These are phyloP conservation scores for Phylloscopus whistleri DNA, from an alignment of 2,113 vertebrate genomes.

Conservation along the genomic window DNA sequence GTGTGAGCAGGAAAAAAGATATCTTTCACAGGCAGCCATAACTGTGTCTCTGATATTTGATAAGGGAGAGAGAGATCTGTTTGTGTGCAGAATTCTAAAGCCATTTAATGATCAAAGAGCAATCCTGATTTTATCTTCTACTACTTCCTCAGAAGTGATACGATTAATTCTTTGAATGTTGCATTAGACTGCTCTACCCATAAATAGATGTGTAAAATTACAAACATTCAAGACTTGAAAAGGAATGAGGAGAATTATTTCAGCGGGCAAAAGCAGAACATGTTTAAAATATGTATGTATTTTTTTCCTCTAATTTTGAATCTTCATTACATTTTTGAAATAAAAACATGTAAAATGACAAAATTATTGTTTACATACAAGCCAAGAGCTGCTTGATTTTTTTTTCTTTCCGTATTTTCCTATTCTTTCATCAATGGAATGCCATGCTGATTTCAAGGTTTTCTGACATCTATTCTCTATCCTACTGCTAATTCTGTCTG, in stretches of 20 bases:
- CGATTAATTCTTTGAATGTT: constrained; percentile 52
- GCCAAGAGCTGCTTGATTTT: not conserved
- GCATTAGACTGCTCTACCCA: not conserved
- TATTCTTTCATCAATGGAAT: not conserved
- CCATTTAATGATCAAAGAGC: constrained; percentile 51
- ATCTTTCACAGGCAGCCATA: not conserved
- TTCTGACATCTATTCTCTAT: not conserved
- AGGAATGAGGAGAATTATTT: not conserved
- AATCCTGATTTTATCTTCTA: constrained; percentile 52
- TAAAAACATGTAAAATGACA: not conserved
- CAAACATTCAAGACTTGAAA: not conserved
- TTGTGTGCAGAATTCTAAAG: constrained; percentile 37
- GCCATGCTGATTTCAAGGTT: not conserved
- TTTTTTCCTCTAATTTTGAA: not conserved
- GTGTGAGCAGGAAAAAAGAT: not conserved
- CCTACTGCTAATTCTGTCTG: not conserved
- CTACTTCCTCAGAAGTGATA: constrained; percentile 45
- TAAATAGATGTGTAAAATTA: constrained; percentile 35
- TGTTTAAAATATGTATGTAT: not conserved
- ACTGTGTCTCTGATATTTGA: constrained; percentile 29
- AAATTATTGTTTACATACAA: not conserved
- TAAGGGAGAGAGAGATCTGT: not conserved
- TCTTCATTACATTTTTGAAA: not conserved
- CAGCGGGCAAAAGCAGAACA: not conserved
- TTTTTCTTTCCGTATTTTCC: not conserved